These are phyloP conservation scores for Melipona beecheii DNA, from an alignment of 2,888 invertebrate genomes.

Conservation along the genomic window DNA sequence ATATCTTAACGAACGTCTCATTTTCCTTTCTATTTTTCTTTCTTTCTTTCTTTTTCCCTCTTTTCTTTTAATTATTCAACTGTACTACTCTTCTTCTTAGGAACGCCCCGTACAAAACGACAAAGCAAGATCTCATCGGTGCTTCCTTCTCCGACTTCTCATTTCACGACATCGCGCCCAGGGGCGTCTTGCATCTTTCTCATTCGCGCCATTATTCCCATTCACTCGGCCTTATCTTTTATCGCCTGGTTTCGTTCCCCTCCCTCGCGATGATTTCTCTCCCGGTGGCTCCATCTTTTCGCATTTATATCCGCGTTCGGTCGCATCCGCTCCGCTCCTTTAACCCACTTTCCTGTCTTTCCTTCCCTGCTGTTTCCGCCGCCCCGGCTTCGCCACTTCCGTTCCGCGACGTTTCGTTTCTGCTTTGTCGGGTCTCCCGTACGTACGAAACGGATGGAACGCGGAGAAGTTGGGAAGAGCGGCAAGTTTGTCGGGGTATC, in stretches of 20 bases:
- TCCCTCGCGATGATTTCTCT: not conserved
- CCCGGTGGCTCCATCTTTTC: not conserved
- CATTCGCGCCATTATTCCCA: not conserved
- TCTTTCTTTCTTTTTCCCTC: too few species aligned
- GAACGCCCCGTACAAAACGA: not conserved
- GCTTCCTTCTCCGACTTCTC: slow-evolving; percentile 1
- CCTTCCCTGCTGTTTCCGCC: not conserved
- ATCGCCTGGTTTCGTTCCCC: slow-evolving; percentile 31
- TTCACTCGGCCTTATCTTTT: slow-evolving; percentile 45
- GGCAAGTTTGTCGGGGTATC: not conserved
- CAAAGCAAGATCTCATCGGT: not conserved
- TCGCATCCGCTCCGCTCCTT: slow-evolving; percentile 22
- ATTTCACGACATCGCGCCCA: not conserved
- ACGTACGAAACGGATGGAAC: too few species aligned
- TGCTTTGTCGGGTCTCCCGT: not conserved
- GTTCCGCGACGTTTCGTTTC: not conserved
- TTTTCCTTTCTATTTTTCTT: too few species aligned
- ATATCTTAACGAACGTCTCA: not conserved
- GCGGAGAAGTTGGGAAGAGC: not conserved
- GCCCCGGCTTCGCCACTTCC: slow-evolving; percentile 10
- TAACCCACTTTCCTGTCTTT: slow-evolving; percentile 35
- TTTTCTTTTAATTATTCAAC: not conserved
- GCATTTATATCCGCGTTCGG: slow-evolving; percentile 42
- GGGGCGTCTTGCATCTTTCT: not conserved
- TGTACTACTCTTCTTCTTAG: not conserved